Evolutionary conservation across 2,113 vertebrate genomes (phyloP).

Genomic region (Macaca nemestrina): DNA sequence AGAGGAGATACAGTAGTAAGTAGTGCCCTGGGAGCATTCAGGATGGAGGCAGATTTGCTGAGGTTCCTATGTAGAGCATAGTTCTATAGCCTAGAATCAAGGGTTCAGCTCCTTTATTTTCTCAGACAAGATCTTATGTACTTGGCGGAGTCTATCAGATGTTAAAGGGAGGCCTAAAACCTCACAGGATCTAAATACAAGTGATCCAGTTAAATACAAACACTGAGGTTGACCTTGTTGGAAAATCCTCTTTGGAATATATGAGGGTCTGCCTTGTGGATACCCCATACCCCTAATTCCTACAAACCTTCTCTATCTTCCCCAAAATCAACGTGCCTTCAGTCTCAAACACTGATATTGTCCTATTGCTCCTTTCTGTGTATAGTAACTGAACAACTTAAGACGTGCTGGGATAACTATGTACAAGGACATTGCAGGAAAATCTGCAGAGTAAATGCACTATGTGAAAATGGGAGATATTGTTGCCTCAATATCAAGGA

Average conservation of each 20-base stretch:
- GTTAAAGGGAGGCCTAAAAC: neutral
- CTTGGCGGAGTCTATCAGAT: neutral
- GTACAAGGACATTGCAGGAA: slow-evolving; percentile 45
- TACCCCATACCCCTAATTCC: neutral
- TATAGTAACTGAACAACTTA: slow-evolving; percentile 55
- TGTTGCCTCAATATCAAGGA: slow-evolving; percentile 35
- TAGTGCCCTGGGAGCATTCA: neutral
- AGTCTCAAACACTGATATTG: neutral
- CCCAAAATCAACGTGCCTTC: neutral
- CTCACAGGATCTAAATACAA: neutral
- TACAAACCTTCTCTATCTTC: neutral
- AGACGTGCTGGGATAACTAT: slow-evolving; percentile 51
- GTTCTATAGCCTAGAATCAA: neutral
- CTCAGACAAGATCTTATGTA: neutral
- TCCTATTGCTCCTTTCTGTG: slow-evolving; percentile 20
- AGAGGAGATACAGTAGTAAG: neutral
- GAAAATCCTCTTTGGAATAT: neutral
- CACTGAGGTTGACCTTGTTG: neutral
- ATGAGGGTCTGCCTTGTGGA: neutral
- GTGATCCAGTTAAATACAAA: neutral
- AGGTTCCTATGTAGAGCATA: neutral
- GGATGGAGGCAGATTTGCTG: neutral
- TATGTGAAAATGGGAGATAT: slow-evolving; percentile 54
- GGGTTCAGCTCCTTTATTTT: neutral
- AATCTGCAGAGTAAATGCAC: slow-evolving; percentile 24